phyloP scores from a whole-genome alignment of 1,140 invertebrate genomes.

The Bombus balteatus region DNA sequence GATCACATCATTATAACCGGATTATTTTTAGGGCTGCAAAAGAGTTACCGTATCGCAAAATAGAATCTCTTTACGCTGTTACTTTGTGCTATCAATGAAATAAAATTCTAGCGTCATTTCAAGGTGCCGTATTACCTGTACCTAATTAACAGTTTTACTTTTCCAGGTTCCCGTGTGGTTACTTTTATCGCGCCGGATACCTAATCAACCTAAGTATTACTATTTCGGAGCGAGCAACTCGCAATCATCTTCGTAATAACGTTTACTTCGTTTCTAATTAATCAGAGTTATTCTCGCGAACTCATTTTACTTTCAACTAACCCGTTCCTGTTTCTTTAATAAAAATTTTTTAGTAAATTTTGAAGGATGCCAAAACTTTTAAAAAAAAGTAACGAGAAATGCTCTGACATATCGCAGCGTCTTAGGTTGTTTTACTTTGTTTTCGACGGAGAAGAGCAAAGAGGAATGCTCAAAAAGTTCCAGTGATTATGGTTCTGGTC shows the following conservation, averaged over 20 bases:
- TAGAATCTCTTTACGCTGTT: neutral
- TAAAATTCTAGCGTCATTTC: neutral
- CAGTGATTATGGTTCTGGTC: neutral
- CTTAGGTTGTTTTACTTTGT: neutral
- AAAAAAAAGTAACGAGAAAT: neutral
- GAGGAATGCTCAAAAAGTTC: neutral
- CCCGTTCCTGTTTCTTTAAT: neutral
- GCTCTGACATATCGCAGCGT: neutral
- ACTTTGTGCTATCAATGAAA: conserved; percentile 21
- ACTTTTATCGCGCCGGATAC: neutral
- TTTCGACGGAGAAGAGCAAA: too few species aligned
- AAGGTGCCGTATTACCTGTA: neutral
- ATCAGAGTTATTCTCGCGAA: neutral
- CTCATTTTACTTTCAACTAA: neutral
- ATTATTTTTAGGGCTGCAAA: neutral
- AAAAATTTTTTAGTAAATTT: neutral
- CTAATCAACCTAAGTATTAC: conserved; percentile 37
- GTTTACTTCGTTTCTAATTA: neutral
- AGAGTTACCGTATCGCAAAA: neutral
- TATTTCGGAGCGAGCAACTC: neutral
- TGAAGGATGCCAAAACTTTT: neutral
- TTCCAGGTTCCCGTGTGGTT: neutral
- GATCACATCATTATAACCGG: neutral
- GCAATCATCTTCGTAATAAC: neutral
- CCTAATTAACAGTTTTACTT: conserved; percentile 2